Evolutionary conservation across 2,888 invertebrate genomes (phyloP).

Genomic region (Meta bourneti): DNA sequence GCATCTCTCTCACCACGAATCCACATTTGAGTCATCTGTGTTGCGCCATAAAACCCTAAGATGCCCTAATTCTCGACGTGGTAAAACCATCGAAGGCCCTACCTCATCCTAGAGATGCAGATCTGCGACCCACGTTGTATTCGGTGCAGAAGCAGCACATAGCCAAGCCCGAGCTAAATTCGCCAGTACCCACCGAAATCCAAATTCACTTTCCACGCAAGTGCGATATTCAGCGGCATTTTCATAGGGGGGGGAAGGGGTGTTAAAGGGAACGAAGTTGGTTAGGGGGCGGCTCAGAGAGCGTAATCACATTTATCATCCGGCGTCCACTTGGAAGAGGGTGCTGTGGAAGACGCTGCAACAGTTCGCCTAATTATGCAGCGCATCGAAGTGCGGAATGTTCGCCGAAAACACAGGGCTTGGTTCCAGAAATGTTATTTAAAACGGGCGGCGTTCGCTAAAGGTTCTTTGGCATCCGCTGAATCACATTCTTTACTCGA

Average conservation of each 20-base stretch:
- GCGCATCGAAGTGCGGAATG: conserved; percentile 30
- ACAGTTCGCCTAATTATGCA: conserved; percentile 40
- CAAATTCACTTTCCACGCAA: conserved; percentile 9
- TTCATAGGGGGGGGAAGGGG: conserved; percentile 13
- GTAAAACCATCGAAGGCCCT: too few relatives aligned
- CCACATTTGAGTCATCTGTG: too few relatives aligned
- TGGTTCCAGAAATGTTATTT: conserved; percentile 26
- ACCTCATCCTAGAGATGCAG: too few relatives aligned
- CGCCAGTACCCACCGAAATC: background rate
- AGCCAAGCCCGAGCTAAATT: background rate
- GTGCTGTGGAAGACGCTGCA: background rate
- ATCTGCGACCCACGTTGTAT: too few relatives aligned
- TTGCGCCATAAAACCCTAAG: too few relatives aligned
- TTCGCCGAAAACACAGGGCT: conserved; percentile 2
- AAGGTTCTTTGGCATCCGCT: conserved; percentile 26
- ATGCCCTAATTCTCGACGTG: too few relatives aligned
- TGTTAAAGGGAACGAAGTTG: background rate
- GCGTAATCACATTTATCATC: conserved; percentile 62
- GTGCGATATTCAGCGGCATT: conserved; percentile 2
- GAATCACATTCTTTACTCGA: background rate
- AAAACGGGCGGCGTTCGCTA: background rate
- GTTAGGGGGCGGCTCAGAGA: background rate
- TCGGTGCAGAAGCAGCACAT: background rate
- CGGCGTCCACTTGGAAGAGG: conserved; percentile 27
- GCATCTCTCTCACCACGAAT: too few relatives aligned